Percentiles rank a stretch among this genome's conserved stretches.
These are phyloP conservation scores for Molossus alvarezi DNA, from an alignment of 2,797 vertebrate species.

Conservation along the genomic window DNA sequence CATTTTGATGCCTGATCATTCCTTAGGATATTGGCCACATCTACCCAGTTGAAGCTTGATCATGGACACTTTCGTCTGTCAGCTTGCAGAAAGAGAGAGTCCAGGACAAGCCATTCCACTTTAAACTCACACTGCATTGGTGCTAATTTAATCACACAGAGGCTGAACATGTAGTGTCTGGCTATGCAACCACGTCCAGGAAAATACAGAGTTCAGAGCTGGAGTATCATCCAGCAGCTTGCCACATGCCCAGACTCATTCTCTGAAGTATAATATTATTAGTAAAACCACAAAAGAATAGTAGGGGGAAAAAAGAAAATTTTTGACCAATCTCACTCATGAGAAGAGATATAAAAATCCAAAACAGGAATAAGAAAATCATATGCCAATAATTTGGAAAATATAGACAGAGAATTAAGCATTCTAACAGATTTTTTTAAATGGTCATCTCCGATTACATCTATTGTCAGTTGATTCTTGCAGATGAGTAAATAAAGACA, in stretches of 20 bases:
- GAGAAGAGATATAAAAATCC: conserved; percentile 46
- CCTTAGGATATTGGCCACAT: background rate
- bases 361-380: background rate
- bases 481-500: conserved; percentile 16
- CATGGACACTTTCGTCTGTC: background rate
- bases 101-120: conserved; percentile 36
- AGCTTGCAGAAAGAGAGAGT: background rate
- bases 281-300: conserved; percentile 59
- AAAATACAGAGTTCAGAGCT: background rate
- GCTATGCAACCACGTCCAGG: background rate
- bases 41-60: background rate
- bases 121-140: conserved; percentile 42
- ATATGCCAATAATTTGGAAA: conserved; percentile 44
- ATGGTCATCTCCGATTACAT: background rate
- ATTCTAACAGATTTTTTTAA: background rate
- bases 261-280: conserved; percentile 59
- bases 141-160: conserved; percentile 54
- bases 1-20: background rate
- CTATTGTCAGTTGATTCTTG: background rate
- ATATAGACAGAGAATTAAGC: conserved; percentile 16
- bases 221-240: background rate
- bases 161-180: background rate
- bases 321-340: conserved; percentile 24
- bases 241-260: background rate
- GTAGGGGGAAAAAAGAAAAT: background rate